Evolutionary conservation across 1,140 invertebrate species (phyloP).

Genomic region (Drosophila ananassae): DNA sequence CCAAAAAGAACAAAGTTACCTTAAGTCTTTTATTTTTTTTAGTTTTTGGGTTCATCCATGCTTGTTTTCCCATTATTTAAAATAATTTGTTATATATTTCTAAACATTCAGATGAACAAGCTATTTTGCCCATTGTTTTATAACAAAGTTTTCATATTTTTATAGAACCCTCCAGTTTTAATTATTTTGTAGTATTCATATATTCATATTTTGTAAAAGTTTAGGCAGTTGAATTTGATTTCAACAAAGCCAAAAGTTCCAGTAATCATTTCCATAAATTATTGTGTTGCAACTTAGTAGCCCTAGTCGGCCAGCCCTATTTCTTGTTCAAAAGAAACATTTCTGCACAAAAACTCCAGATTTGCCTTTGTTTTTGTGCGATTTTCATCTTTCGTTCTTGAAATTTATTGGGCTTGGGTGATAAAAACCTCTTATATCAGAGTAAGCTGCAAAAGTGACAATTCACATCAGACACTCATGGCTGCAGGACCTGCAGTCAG

Average conservation of each 20-base stretch:
- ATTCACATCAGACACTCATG: slow-evolving; percentile 68
- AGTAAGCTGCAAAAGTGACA: slow-evolving; percentile 40
- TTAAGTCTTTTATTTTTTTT: too few species aligned
- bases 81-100: too few species aligned
- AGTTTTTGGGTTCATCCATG: too few species aligned
- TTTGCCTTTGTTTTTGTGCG: neutral
- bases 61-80: too few species aligned
- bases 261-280: slow-evolving; percentile 1
- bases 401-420: neutral
- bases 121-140: neutral
- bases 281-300: neutral
- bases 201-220: neutral
- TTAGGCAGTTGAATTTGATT: neutral
- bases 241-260: neutral
- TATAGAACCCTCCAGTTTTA: neutral
- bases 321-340: neutral
- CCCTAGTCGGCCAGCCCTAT: neutral
- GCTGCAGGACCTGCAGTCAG: slow-evolving; percentile 29
- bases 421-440: slow-evolving; percentile 5
- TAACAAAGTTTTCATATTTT: neutral
- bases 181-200: neutral
- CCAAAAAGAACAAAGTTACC: too few species aligned
- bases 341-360: neutral
- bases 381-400: neutral
- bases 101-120: neutral